Evolutionary conservation across 2,113 vertebrate genomes (phyloP).

Genomic region (Amphiprion ocellaris): DNA sequence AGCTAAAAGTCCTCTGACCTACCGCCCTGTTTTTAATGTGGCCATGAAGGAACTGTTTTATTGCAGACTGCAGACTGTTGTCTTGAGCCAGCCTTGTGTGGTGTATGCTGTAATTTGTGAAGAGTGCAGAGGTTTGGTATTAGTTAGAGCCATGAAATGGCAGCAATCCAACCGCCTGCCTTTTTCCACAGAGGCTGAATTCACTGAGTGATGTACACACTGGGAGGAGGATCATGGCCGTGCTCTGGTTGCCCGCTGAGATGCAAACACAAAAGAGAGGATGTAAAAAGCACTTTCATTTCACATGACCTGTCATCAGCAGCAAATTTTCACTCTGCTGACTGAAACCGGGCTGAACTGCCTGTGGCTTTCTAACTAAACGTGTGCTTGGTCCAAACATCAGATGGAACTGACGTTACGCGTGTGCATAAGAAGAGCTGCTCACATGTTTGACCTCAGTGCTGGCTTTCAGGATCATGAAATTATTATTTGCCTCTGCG

Average conservation of each 20-base stretch:
- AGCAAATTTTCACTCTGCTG: conserved; percentile 79
- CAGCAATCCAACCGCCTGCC: conserved; percentile 73
- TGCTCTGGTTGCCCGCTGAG: conserved; percentile 65
- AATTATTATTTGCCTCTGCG: conserved; percentile 56
- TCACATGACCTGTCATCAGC: conserved; percentile 82
- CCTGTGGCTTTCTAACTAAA: conserved; percentile 70
- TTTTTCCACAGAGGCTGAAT: conserved; percentile 76
- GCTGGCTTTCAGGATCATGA: conserved; percentile 46
- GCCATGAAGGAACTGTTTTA: conserved; percentile 79
- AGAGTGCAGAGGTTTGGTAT: conserved; percentile 81
- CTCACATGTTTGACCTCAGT: conserved; percentile 48
- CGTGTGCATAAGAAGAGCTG: conserved; percentile 70
- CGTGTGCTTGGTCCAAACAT: conserved; percentile 48
- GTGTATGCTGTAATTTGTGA: conserved; percentile 78
- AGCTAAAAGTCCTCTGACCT: conserved; percentile 74
- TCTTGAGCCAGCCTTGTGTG: conserved; percentile 71
- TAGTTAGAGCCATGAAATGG: conserved; percentile 79
- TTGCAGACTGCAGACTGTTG: conserved; percentile 74
- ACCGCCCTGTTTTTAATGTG: conserved; percentile 78
- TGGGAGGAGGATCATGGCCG: conserved; percentile 75
- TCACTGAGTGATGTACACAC: conserved; percentile 79
- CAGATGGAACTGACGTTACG: conserved; percentile 57
- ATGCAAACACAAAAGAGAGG: conserved; percentile 77
- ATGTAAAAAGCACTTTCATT: conserved; percentile 76
- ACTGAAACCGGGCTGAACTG: conserved; percentile 68